Evolutionary conservation across 2,113 vertebrate genomes (phyloP).

Genomic region (Miniopterus natalensis): DNA sequence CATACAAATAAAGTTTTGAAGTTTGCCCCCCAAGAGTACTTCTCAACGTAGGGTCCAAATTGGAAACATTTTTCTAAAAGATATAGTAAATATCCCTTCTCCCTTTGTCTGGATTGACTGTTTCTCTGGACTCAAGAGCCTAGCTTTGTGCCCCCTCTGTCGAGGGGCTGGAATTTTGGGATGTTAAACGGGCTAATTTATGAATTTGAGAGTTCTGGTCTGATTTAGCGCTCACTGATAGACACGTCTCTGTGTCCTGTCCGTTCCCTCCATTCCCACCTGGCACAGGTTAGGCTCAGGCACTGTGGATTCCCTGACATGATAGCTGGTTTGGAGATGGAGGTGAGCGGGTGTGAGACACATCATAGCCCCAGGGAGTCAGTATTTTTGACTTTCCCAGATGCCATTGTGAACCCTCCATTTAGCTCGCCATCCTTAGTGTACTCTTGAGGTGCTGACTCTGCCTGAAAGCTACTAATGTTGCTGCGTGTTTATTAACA

Average conservation of each 20-base stretch:
- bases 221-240: neutral
- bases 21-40: neutral
- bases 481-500: neutral
- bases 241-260: neutral
- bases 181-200: neutral
- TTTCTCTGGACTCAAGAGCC: slow-evolving; percentile 23
- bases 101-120: neutral
- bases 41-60: neutral
- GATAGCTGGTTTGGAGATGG: neutral
- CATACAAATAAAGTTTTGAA: neutral
- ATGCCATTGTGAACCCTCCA: neutral
- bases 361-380: neutral
- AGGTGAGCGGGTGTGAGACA: neutral
- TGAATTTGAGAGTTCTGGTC: slow-evolving; percentile 13
- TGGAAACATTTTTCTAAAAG: slow-evolving; percentile 42
- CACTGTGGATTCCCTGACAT: neutral
- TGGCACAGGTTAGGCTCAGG: neutral
- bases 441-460: neutral
- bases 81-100: neutral
- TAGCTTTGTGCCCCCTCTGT: neutral
- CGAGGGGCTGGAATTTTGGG: neutral
- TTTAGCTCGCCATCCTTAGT: neutral
- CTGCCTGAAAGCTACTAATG: neutral
- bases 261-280: neutral
- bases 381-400: neutral